phyloP scores from a whole-genome alignment of 2,113 vertebrate species.

The Bujurquina vittata region DNA sequence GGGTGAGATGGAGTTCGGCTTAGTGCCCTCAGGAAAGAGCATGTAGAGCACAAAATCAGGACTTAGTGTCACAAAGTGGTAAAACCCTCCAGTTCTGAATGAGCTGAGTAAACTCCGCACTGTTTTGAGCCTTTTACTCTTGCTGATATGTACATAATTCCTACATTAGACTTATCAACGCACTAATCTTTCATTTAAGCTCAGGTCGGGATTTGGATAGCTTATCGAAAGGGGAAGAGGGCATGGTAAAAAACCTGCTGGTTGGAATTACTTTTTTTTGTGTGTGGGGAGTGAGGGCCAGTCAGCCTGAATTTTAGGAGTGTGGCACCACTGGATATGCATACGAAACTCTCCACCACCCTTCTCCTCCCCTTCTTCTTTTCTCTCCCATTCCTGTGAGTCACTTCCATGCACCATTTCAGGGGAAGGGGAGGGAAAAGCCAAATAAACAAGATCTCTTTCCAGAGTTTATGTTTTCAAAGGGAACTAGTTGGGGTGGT shows the following conservation, averaged over 20 bases:
- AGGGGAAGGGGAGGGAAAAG: constrained; percentile 69
- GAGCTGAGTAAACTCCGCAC: background rate
- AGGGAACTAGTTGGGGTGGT: constrained; percentile 51
- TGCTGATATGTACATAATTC: constrained; percentile 17
- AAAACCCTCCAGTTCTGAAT: background rate
- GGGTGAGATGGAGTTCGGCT: constrained; percentile 46
- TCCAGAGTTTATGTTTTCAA: constrained; percentile 78
- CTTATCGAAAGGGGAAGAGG: background rate
- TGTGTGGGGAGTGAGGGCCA: constrained; percentile 1
- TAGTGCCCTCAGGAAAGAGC: constrained; percentile 10
- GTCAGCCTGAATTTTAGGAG: constrained; percentile 42
- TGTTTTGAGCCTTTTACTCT: background rate
- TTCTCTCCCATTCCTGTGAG: constrained; percentile 68
- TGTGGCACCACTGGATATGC: constrained; percentile 47
- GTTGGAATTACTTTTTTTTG: constrained; percentile 8
- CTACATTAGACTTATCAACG: constrained; percentile 1
- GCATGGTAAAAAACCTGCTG: background rate
- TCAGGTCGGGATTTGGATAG: background rate
- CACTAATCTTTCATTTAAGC: background rate
- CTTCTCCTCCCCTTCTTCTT: constrained; percentile 40
- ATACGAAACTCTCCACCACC: constrained; percentile 30
- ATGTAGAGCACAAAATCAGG: constrained; percentile 21
- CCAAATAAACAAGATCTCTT: constrained; percentile 81
- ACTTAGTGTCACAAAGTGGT: constrained; percentile 10
- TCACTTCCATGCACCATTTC: constrained; percentile 76